Conservation (phyloP, 2,888 invertebrate genomes). For the Lithophane leautieri region DNA sequence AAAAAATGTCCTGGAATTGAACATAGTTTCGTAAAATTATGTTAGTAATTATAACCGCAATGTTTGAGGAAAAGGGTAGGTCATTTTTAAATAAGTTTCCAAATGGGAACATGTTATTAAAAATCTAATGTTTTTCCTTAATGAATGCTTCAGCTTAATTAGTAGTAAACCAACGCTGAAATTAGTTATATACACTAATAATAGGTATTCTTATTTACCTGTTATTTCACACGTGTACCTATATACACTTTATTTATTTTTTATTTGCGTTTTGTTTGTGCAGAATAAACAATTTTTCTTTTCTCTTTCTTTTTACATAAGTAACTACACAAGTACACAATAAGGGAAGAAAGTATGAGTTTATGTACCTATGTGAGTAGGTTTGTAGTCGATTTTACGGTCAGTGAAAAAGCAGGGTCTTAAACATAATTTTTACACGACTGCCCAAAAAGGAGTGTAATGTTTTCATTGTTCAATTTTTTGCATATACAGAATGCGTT, state of each 20-base stretch:
- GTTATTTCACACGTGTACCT: not conserved
- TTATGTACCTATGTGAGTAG: not conserved
- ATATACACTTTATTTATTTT: no score
- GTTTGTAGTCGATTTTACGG: no score
- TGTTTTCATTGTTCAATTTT: no score
- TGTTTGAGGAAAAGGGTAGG: conserved; percentile 3
- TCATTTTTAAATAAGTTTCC: not conserved
- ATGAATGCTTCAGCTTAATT: not conserved
- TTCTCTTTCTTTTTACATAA: no score
- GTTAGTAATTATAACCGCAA: not conserved
- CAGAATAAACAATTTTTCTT: no score
- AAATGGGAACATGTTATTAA: not conserved
- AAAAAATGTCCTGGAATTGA: not conserved
- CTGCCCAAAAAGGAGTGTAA: no score
- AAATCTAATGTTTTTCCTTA: not conserved
- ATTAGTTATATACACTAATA: conserved; percentile 1
- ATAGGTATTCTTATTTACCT: not conserved
- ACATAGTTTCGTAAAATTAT: not conserved
- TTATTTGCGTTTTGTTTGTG: no score
- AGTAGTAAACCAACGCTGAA: not conserved
- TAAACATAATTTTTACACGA: no score
- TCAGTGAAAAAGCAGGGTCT: no score
- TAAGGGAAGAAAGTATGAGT: not conserved
- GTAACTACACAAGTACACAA: no score
- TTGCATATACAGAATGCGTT: no score